Percentiles rank a stretch among this genome's conserved stretches.
phyloP scores from a whole-genome alignment of 2,113 vertebrate species.

The Sceloporus undulatus region DNA sequence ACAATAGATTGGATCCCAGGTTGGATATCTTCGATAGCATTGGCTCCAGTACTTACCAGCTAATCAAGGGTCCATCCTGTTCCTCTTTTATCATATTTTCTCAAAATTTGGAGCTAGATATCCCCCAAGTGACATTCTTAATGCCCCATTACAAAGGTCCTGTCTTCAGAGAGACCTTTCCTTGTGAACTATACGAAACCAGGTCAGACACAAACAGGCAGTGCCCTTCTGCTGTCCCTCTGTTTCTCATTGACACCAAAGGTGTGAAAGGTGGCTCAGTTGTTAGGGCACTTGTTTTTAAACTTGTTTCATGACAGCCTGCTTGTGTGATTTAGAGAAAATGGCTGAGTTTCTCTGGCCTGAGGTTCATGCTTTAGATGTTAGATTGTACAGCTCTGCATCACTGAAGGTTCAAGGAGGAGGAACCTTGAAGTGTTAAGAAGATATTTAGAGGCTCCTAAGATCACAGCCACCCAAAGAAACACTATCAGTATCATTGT shows the following conservation, averaged over 20 bases:
- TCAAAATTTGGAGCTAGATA: not conserved
- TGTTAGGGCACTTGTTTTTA: not conserved
- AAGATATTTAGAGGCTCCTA: not conserved
- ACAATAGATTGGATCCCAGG: too few species aligned
- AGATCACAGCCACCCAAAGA: not conserved
- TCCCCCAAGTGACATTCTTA: not conserved
- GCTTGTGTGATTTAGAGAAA: not conserved
- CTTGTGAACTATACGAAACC: not conserved
- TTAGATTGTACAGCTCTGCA: not conserved
- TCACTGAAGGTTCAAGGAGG: too few species aligned
- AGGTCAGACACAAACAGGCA: not conserved
- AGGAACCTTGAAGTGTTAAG: not conserved
- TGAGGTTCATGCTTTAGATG: not conserved
- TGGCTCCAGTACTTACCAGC: not conserved
- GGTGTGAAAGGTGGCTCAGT: constrained; percentile 5
- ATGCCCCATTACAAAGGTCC: not conserved
- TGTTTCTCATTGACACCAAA: not conserved
- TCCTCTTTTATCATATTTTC: not conserved
- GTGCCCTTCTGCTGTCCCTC: not conserved
- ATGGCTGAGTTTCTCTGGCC: not conserved
- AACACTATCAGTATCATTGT: not conserved
- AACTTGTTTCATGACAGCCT: not conserved
- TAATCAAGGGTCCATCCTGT: not conserved
- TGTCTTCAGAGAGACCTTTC: not conserved
- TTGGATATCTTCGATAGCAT: not conserved